Conservation (phyloP, 2,888 invertebrate species). For the Philereme vetulata region DNA sequence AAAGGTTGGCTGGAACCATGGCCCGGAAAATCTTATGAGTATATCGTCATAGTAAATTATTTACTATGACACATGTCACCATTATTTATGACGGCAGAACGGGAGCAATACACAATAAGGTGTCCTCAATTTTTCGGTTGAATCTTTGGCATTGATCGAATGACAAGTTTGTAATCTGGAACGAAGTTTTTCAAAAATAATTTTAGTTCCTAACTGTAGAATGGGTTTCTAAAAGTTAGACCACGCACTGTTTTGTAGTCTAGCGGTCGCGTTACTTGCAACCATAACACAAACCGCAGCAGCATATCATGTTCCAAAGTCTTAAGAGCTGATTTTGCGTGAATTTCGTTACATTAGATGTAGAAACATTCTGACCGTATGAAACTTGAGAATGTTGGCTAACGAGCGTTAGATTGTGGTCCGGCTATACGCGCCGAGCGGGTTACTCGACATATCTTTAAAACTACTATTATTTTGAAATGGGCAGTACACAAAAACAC, state of each 20-base stretch:
- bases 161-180: background rate
- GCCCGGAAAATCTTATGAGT: slow-evolving; percentile 1
- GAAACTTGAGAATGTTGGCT: slow-evolving; percentile 64
- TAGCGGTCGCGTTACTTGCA: slow-evolving; percentile 49
- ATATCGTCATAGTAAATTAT: slow-evolving; percentile 2
- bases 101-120: background rate
- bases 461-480: slow-evolving; percentile 41
- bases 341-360: slow-evolving; percentile 40
- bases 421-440: slow-evolving; percentile 48
- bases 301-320: slow-evolving; percentile 40
- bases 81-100: background rate
- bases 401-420: slow-evolving; percentile 61
- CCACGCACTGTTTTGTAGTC: slow-evolving; percentile 42
- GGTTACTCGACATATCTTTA: slow-evolving; percentile 48
- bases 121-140: slow-evolving; percentile 1
- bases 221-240: slow-evolving; percentile 22
- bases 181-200: too few relatives aligned
- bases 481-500: slow-evolving; percentile 18
- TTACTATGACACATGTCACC: background rate
- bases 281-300: slow-evolving; percentile 51
- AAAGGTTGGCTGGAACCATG: slow-evolving; percentile 3
- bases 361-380: slow-evolving; percentile 46
- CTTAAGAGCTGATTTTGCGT: slow-evolving; percentile 46
- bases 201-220: background rate
- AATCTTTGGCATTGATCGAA: slow-evolving; percentile 3